These are phyloP conservation scores for Leptopterna dolabrata DNA, from an alignment of 2,888 invertebrate genomes.

Conservation along the genomic window DNA sequence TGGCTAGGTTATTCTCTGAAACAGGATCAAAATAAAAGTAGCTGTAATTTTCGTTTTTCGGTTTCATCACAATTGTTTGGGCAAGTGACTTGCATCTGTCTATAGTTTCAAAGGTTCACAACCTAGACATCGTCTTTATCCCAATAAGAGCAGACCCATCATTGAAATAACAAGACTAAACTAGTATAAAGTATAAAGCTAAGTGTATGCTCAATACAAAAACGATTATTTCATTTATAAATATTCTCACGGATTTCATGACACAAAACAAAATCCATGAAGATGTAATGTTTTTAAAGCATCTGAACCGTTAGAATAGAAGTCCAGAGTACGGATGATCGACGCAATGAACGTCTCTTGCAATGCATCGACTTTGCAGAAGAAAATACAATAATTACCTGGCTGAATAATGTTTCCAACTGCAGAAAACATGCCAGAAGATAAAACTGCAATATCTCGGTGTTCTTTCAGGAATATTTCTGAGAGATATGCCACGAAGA, in stretches of 20 bases:
- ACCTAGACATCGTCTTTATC: not conserved
- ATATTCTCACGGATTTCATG: too few species aligned
- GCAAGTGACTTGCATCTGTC: not conserved
- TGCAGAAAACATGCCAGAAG: conserved; percentile 76
- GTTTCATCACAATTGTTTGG: not conserved
- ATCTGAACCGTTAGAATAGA: too few species aligned
- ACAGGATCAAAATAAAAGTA: not conserved
- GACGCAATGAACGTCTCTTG: not conserved
- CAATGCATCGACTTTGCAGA: not conserved
- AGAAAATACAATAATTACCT: conserved; percentile 62
- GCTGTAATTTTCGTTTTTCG: not conserved
- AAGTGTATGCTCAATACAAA: too few species aligned
- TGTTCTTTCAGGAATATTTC: conserved; percentile 78
- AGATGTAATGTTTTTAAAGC: too few species aligned
- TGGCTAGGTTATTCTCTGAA: not conserved
- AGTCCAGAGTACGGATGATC: too few species aligned
- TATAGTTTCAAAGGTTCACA: not conserved
- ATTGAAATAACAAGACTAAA: too few species aligned
- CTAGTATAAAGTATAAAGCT: too few species aligned
- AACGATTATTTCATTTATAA: too few species aligned
- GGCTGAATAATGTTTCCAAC: conserved; percentile 72
- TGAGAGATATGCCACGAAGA: conserved; percentile 77
- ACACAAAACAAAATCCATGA: too few species aligned
- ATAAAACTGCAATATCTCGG: conserved; percentile 74
- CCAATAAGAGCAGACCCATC: too few species aligned